phyloP scores from a whole-genome alignment of 53 echinoderm and acorn worm genomes.

The Zoroaster sp. region DNA sequence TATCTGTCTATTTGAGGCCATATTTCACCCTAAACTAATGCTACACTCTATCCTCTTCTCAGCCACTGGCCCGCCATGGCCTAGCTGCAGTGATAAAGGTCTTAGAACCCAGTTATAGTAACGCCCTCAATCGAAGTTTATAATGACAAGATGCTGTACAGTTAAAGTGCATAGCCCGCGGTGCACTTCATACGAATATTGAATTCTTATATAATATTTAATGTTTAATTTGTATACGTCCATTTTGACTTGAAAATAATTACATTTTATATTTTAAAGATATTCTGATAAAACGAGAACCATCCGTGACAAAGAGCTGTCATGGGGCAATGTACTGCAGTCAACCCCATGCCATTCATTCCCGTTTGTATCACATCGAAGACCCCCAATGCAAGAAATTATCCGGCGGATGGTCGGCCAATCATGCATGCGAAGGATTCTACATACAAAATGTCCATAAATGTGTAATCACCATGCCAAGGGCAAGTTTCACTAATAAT shows the following conservation, averaged over 20 bases:
- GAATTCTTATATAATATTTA: no score
- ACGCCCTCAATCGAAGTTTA: neutral
- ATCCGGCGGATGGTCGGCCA: constrained; percentile 20
- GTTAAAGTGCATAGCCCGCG: neutral
- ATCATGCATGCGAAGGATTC: constrained; percentile 4
- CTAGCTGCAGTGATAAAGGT: neutral
- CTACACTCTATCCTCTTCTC: no score
- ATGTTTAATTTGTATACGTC: neutral
- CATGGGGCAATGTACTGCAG: constrained; percentile 18
- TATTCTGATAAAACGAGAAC: neutral
- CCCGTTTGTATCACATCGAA: constrained; percentile 17
- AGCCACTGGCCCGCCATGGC: no score
- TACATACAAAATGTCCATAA: neutral
- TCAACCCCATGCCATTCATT: neutral
- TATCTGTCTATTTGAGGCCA: no score
- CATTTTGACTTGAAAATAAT: constrained; percentile 28
- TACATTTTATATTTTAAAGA: constrained; percentile 24
- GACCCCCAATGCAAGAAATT: constrained; percentile 1
- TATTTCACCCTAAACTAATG: no score
- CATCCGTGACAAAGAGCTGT: neutral
- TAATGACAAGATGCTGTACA: neutral
- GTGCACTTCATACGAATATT: neutral
- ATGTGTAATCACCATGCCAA: constrained; percentile 1
- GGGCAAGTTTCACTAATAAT: constrained; percentile 17
- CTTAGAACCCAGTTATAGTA: neutral